Evolutionary conservation across 92 coral and sea anemone genomes (phyloP), one percentile per base, ranked within the genome.

Genomic region (Heliopora coerulea): DNA sequence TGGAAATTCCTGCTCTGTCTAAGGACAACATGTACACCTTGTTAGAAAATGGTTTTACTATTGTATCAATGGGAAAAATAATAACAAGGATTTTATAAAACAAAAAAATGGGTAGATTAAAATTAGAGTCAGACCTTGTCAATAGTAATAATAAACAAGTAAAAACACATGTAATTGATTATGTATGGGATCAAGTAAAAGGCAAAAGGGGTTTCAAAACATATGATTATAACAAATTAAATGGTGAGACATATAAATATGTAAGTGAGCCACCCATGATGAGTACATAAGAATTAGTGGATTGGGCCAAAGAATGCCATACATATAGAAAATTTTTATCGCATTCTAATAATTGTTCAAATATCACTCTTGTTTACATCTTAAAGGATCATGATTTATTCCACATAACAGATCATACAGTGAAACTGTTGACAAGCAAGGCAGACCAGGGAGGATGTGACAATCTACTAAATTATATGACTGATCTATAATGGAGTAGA

Each of bases 391-490:
- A 70, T 72, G 83, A 78, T 49, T 49, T 37, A 5, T 68, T 0
- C 21, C 83, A 83, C 0, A 72, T 84, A 0, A 79, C 88, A 0
- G 65, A 79, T 48, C 64, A 84, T 33, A 63, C 0, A 72, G 18
- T 83, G 1, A 79, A 83, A 70, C 1, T 79, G 0, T 17, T 39
- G 0, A 84, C 88, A 0, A 9, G 62, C 1, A 79, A 83, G 11
- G 84, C 84, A 21, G 79, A 79, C 46, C 78, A 73, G 9, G 84
- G 88, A 1, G 88, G 84, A 0, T 79, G 77, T 54, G 30, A 73
- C 11, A 11, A 79, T 32, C 59, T 79, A 12, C 29, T 79, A 14
- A 72, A 73, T 31, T 24, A 79, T 19, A 79, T 84, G 78, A 1
- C 77, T 1, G 81, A 84, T 2, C 49, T 84, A 19, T 79, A 79